Evolutionary conservation across 2,888 invertebrate genomes (phyloP), one percentile per base, ranked within the genome.

Genomic region (Cheilosia variabilis): DNA sequence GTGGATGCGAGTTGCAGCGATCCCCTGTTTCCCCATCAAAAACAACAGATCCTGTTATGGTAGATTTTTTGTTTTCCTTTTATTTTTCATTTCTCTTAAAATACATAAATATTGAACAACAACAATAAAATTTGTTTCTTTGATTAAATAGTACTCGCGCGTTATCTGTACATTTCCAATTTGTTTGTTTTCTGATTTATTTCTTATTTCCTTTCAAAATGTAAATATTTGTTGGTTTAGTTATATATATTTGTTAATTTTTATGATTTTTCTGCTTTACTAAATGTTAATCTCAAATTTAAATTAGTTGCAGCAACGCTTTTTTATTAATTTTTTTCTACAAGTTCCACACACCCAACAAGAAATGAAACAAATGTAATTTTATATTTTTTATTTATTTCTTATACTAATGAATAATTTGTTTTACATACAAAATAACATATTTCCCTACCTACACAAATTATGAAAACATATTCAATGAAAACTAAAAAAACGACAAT

Each of bases 111-210:
- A 79, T 83, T 84, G 87, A 87, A 87, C 86, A 87, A 87, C 87
- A 87, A 87, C 87, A 87, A 87, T 87, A 87, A 87, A 87, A 82
- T 87, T 87, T 87, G 86, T 86, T 86, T 81, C 77, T 81, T 79
- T 75, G 76, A 80, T 86, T 81, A 72, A 73, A 75, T 84, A 79
- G 79, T 79, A 69, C 43, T 77, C 66, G 53, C 60, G 43, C 55
- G 55, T 62, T 71, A 71, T 66, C 69, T 84, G 75, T 80, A 86
- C 84, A 86, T 55, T 75, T 68, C 43, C 6, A 43, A 52, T 53
- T 76, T 66, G 6, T 41, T 37, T 37, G 50, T 31, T 13, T 62
- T 52, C 66, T 45, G 13, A 19, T 66, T 34, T 22, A n/a, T 19
- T 45, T 68, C 47, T 62, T 27, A 15, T 10, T 65, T 37, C 65